Evolutionary conservation across 1,140 invertebrate species (phyloP).

Genomic region (Lordiphosa mommai): DNA sequence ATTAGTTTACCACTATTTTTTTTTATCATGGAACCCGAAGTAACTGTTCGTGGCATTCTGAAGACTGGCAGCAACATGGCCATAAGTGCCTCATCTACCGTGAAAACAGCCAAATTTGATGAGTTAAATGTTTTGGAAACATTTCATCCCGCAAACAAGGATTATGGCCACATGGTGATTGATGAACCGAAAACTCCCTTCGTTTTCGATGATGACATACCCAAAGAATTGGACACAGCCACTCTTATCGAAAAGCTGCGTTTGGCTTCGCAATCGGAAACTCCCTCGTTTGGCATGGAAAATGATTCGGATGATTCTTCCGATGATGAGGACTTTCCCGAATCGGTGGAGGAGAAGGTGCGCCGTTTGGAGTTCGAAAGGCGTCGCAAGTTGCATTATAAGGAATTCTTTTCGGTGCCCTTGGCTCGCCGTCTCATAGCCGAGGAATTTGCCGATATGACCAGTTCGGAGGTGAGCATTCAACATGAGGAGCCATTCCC

Average conservation of each 20-base stretch:
- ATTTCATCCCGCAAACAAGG: constrained; percentile 79
- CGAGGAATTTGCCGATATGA: constrained; percentile 34
- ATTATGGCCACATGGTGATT: constrained; percentile 99
- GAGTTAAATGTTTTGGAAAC: constrained; percentile 57
- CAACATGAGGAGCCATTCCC: background rate
- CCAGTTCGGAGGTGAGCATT: constrained; percentile 1
- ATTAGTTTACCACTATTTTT: background rate
- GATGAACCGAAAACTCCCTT: constrained; percentile 98
- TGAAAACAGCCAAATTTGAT: constrained; percentile 58
- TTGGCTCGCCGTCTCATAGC: constrained; percentile 48
- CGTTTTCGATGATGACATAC: constrained; percentile 82
- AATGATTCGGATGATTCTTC: constrained; percentile 56
- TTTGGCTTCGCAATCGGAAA: constrained; percentile 28
- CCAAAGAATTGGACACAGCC: constrained; percentile 86
- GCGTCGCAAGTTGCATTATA: constrained; percentile 55
- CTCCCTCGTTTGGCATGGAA: constrained; percentile 54
- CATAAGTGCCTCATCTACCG: background rate
- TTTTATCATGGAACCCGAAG: background rate
- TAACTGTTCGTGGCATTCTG: constrained; percentile 29
- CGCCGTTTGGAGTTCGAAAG: constrained; percentile 49
- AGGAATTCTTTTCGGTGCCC: constrained; percentile 43
- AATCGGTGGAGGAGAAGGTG: constrained; percentile 49
- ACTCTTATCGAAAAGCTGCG: constrained; percentile 85
- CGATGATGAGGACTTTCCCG: constrained; percentile 53
- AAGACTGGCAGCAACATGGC: background rate